These are phyloP conservation scores for Bucorvus abyssinicus DNA, from an alignment of 2,797 vertebrate genomes.

Conservation along the genomic window DNA sequence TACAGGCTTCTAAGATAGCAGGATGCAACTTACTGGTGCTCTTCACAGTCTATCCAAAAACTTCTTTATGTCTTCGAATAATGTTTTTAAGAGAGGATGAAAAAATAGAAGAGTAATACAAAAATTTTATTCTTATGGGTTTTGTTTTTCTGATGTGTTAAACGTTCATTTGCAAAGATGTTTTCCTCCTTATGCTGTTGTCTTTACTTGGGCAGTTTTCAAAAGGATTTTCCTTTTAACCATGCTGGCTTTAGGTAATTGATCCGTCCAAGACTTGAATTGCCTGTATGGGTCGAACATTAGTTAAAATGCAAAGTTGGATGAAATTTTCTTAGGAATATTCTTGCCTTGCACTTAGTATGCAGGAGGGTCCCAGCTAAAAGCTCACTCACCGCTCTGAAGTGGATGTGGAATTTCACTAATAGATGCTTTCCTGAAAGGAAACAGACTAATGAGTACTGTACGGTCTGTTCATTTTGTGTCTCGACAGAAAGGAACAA, in stretches of 20 bases:
- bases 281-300: fast-evolving
- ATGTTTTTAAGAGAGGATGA: neutral
- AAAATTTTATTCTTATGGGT: neutral
- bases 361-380: neutral
- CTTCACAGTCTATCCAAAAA: neutral
- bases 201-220: neutral
- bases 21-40: neutral
- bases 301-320: neutral
- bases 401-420: neutral
- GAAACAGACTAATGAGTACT: neutral
- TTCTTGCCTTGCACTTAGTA: neutral
- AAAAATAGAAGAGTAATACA: neutral
- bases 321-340: neutral
- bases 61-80: neutral
- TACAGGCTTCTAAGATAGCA: neutral
- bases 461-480: neutral
- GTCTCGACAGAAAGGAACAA: neutral
- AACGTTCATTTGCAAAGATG: neutral
- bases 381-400: neutral
- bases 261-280: neutral
- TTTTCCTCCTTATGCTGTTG: neutral
- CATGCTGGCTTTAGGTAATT: neutral
- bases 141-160: neutral
- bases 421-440: neutral
- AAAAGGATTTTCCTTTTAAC: neutral